Evolutionary conservation across 2,888 invertebrate genomes (phyloP).

Genomic region (Cylloceria caligata): DNA sequence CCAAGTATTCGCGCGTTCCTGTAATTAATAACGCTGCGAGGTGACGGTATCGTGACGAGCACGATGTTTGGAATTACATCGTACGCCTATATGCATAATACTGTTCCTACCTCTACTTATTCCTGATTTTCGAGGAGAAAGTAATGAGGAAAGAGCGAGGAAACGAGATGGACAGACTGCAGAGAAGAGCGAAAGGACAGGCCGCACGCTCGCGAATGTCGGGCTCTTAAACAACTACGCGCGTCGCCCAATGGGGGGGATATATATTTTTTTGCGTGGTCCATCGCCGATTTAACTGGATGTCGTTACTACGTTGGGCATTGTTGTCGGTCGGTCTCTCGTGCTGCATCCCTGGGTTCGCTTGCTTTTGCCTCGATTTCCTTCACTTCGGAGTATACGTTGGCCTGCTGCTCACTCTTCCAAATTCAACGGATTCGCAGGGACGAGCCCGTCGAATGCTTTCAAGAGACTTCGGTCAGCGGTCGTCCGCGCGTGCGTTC

Average conservation of each 20-base stretch:
- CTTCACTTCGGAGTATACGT: conserved; percentile 48
- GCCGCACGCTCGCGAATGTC: conserved; percentile 47
- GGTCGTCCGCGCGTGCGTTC: conserved; percentile 7
- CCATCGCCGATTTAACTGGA: conserved; percentile 80
- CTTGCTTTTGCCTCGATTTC: conserved; percentile 66
- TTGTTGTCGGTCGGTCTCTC: conserved; percentile 77
- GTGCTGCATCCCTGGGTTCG: conserved; percentile 75
- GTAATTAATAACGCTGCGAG: conserved; percentile 79
- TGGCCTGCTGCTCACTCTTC: conserved; percentile 23
- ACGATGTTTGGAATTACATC: conserved; percentile 44
- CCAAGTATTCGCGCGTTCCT: conserved; percentile 70
- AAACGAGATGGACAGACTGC: not conserved
- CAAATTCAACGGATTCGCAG: conserved; percentile 38
- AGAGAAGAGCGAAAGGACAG: conserved; percentile 17
- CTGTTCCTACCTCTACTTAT: not conserved
- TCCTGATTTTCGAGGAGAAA: not conserved
- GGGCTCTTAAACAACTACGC: conserved; percentile 70
- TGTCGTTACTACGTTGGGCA: conserved; percentile 81
- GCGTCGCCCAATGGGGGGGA: conserved; percentile 53
- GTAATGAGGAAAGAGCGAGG: conserved; percentile 1
- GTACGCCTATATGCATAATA: not conserved
- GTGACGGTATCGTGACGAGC: conserved; percentile 76
- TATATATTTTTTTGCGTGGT: conserved; percentile 66
- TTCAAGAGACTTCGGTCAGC: conserved; percentile 4
- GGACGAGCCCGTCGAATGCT: conserved; percentile 11